Evolutionary conservation across 23 tunicate genomes (phyloP), one percentile per base, ranked within the genome.

Genomic region (Corella eumyota): DNA sequence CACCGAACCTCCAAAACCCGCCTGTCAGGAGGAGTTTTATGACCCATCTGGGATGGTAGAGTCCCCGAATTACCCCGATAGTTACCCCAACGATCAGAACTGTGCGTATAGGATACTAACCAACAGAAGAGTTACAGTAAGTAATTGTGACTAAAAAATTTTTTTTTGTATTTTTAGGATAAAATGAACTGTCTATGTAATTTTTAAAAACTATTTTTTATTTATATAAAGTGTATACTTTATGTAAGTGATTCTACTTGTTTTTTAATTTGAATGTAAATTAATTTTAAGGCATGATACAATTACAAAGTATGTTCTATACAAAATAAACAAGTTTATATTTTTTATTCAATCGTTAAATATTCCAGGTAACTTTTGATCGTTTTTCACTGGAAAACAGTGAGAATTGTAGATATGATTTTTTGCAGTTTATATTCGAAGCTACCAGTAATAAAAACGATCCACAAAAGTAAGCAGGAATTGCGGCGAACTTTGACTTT

Each of bases 371-470:
- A n/a, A 44, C 50, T 25, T 86, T 86, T 60, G 66, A 54, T 25
- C 30, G 44, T n/a, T 86, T 86, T 58, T 70, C 63, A 2, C 21
- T 86, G 51, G 94, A 84, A 36, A 9, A 58, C 7, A 60, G 67
- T 22, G 71, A 61, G n/a, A 62, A 65, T 36, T 86, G 95, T 67
- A 54, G 62, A 19, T 71, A 70, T 32, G 95, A 86, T 60, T 86
- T 48, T 45, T 35, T 86, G 46, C 75, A 86, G 57, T 57, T 77
- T 44, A 50, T 86, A 9, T 86, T 86, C 45, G 71, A 86, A 25
- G 95, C 95, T 13, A 69, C 71, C 22, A 60, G 24, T 17, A 35
- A 54, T 11, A 28, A 45, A 34, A 49, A 70, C 19, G 35, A 35
- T 52, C 70, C 71, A n/a, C 34, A 63, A 32, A 79, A 65, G 88